Evolutionary conservation across 92 coral and sea anemone species (phyloP), one percentile per base, ranked within the genome.

Genomic region (Bergia sp.): DNA sequence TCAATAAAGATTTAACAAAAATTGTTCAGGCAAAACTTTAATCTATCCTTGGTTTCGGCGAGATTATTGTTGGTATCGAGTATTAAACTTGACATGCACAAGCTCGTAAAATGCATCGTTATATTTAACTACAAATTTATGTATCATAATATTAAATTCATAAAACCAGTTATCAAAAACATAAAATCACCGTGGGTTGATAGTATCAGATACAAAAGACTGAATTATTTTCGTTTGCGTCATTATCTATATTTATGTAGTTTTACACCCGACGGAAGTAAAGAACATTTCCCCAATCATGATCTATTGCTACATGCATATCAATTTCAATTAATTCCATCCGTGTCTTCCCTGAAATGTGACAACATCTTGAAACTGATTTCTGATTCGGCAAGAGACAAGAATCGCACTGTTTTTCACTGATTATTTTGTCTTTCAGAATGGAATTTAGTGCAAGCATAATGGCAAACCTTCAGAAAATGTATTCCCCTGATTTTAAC

Each of bases 11-110:
- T 69, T 84, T 36, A 49, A 45, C n/a, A 71, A 67, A 83, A 71
- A 84, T 72, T 84, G 66, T 69, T 84, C 77, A 61, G 74, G 85
- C 85, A 6, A 81, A 61, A 81, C 61, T 13, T 29, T 71, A 84
- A 84, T 71, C 79, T 53, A 16, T 45, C 43, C 58, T 79, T 45
- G 36, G 23, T 71, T 71, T 29, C 66, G 43, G 40, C 2, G 49
- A 0, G 53, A 84, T 4, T 39, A 29, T 41, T 2, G 16, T 18
- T 82, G 10, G 5, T 41, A 8, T 64, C 45, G 74, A 66, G 4
- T 80, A 42, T 40, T 41, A 65, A 40, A 41, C 29, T 21, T 13
- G 71, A 18, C 40, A 64, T 36, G 18, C 9, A 12, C 23, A 76
- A 16, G 53, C 21, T 74, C 39, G 49, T 2, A 82, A 58, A 42